Base-by-base conservation (phyloP, 2,888 invertebrate genomes). In the Ormyrus labotus region DNA sequence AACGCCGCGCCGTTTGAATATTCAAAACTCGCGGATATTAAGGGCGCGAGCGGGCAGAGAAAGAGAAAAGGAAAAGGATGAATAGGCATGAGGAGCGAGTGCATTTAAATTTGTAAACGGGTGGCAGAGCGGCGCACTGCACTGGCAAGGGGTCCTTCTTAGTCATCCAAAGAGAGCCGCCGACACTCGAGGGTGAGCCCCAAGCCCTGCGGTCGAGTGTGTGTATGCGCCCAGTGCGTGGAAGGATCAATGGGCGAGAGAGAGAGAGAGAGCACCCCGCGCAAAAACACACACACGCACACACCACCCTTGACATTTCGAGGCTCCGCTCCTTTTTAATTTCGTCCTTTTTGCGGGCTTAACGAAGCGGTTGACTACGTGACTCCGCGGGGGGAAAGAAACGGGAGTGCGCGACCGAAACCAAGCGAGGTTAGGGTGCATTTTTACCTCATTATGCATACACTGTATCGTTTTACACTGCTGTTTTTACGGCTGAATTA, bases 31-130 rank as follows among this genome's bases (percentile, higher is more conserved):
- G 8, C 19, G 19, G 19, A 19, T 19, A 19, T 19, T 19, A 19
- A 19, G 19, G 19, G 19, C 19, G 19, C 19, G 2, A 19, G 19
- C 19, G 53, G 7, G 19, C 19, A 11, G 10, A 34, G 19, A 69
- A 63, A 67, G 67, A 57, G 47, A 57, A 53, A 19, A 50, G 9
- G 61, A 69, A 63, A 58, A 47, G 51, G 13, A 72, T 71, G 71
- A 72, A 72, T 71, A 78, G 72, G 71, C 60, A 78, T 71, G 70
- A 72, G 19, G 19, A 19, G 65, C 58, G 50, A 72, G 67, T 78
- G 78, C 65, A 78, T 78, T 78, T 67, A 72, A 72, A 78, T 78
- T 72, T 61, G 72, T 67, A 78, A 78, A 72, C 48, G 72, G 72
- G 53, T 70, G 7, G 72, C 63, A 47, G 34, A 55, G 64, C 7